A percentile compares a stretch with the other conserved stretches of the same genome.
Conservation (phyloP, 1,140 invertebrate species). For the Drosophila orosa region DNA sequence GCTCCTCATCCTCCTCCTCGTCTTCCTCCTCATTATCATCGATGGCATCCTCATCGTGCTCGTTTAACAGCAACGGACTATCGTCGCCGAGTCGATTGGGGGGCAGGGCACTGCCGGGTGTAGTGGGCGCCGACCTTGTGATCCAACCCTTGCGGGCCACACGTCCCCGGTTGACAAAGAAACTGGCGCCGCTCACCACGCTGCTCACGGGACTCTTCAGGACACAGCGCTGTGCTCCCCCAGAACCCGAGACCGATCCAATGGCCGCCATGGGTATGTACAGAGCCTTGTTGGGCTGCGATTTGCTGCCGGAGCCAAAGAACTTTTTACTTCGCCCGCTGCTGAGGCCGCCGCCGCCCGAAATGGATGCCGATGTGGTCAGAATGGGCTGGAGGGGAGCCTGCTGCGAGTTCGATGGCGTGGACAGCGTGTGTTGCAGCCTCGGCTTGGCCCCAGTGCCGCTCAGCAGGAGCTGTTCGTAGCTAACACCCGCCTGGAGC, state of each 20-base stretch:
- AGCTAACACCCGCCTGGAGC: constrained; percentile 84
- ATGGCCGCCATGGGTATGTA: constrained; percentile 78
- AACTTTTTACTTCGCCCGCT: constrained; percentile 67
- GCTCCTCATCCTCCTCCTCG: constrained; percentile 6
- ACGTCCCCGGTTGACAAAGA: constrained; percentile 64
- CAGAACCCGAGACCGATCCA: constrained; percentile 32
- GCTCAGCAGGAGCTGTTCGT: constrained; percentile 63
- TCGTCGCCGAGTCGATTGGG: constrained; percentile 86
- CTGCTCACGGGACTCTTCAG: constrained; percentile 79
- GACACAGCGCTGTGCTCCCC: constrained; percentile 63
- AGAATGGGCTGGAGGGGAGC: constrained; percentile 28
- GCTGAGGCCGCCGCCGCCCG: background rate
- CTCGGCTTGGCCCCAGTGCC: constrained; percentile 50
- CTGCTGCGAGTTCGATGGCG: constrained; percentile 54
- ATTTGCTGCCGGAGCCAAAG: constrained; percentile 54
- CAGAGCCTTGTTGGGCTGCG: constrained; percentile 72
- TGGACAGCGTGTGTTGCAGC: constrained; percentile 70
- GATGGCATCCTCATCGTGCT: constrained; percentile 85
- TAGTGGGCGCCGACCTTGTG: constrained; percentile 90
- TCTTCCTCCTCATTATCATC: constrained; percentile 64
- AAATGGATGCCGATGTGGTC: constrained; percentile 29
- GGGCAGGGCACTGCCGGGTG: constrained; percentile 86
- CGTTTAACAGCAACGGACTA: constrained; percentile 86
- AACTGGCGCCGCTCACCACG: constrained; percentile 70
- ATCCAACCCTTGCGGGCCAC: constrained; percentile 86